Conservation (phyloP, 2,888 invertebrate species). For the Sinodicranocentrus sp. region DNA sequence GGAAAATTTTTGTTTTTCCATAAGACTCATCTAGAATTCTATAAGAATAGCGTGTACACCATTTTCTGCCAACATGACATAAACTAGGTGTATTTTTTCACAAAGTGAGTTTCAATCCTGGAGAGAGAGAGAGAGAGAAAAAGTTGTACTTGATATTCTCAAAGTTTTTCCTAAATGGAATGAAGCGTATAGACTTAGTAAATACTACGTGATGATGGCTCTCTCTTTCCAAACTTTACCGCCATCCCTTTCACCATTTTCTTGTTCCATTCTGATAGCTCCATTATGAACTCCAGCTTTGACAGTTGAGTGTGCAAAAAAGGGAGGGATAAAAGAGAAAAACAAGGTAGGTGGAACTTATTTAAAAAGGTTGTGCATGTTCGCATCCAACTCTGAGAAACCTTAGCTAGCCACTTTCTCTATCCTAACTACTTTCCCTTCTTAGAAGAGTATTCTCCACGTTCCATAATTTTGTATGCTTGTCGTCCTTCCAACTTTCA, state of each 20-base stretch:
- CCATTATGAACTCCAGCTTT: conserved; percentile 25
- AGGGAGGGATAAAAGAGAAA: neutral
- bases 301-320: conserved; percentile 51
- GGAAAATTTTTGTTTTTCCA: too few species aligned
- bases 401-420: too few species aligned
- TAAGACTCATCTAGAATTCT: conserved; percentile 58
- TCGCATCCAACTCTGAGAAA: too few species aligned
- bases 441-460: neutral
- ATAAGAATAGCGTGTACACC: conserved; percentile 57
- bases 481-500: conserved; percentile 24
- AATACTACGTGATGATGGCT: too few species aligned
- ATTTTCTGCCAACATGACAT: conserved; percentile 44
- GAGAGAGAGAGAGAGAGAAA: neutral
- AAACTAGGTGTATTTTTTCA: conserved; percentile 15
- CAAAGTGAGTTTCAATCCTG: conserved; percentile 6
- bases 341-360: neutral
- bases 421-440: too few species aligned
- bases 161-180: neutral
- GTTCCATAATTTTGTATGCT: conserved; percentile 22
- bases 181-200: too few species aligned
- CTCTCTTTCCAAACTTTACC: too few species aligned
- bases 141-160: neutral
- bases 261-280: neutral
- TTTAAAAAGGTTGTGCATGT: too few species aligned
- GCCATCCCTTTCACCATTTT: too few species aligned